Base-by-base conservation (phyloP, 1,140 invertebrate genomes). In the Solen grandis region DNA sequence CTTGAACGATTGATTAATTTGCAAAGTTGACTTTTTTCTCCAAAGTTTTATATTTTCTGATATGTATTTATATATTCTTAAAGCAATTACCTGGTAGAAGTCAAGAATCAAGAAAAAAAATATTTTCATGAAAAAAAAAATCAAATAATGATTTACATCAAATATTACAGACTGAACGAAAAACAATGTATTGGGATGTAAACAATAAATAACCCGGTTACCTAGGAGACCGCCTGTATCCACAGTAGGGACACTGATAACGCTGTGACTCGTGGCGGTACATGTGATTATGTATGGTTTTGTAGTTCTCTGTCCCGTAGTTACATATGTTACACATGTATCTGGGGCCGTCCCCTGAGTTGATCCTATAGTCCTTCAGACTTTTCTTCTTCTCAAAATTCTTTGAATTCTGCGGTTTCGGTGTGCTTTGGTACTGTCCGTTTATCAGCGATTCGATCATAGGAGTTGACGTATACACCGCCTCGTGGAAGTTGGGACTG, bases 231-330 rank as follows among this genome's bases (percentile, higher is more conserved):
- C 69, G 57, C 62, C 68, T 70, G 41, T 80, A 80, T 1, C 77
- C 77, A 38, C 77, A 80, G 41, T 80, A 80, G 10, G 66, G 77
- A 63, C 77, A 80, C 31, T 80, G 68, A 22, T 80, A 80, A 0
- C 68, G 55, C 29, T 80, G 77, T 52, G 68, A 65, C 33, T 80
- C 77, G 50, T 80, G 77, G 25, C 69, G 38, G 33, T 80, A 73
- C 77, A 80, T 80, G 46, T 80, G 77, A 33, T 72, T 80, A 35
- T 80, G 77, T 33, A 80, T 80, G 0, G 77, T 80, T 29, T 80
- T 80, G 68, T 80, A 80, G 33, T 80, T 80, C 33, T 80, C 68
- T 22, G 77, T 80, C 5, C 68, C 68, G 27, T 80, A 80, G n/a
- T 60, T 66, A 62, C 77, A 80, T 25, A 70, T 63, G 35, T 80